Conservation (phyloP, 2,113 vertebrate genomes). For the Corythaeola cristata region DNA sequence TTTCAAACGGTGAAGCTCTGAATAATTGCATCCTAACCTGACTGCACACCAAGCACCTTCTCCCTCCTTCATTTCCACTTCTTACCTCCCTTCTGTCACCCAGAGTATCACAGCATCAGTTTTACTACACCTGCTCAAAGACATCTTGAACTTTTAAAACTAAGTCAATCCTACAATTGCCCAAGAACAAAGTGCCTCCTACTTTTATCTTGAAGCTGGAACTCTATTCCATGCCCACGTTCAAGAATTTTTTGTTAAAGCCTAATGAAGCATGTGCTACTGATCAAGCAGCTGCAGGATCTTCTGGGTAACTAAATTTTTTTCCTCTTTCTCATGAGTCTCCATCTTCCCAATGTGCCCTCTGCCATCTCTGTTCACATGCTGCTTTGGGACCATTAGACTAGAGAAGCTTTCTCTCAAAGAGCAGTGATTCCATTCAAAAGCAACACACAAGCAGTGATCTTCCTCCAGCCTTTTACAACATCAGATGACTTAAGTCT, state of each 20-base stretch:
- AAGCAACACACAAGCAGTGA: neutral
- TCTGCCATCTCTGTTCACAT: neutral
- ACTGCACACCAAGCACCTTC: neutral
- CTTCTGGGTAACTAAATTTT: neutral
- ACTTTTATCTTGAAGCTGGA: neutral
- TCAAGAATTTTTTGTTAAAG: neutral
- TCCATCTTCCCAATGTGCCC: neutral
- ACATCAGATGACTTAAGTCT: neutral
- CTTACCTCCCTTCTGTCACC: neutral
- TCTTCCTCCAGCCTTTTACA: neutral
- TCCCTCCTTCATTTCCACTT: conserved; percentile 12
- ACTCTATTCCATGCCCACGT: neutral
- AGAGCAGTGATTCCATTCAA: neutral
- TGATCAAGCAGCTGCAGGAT: neutral
- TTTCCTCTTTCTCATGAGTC: neutral
- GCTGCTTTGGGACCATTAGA: neutral
- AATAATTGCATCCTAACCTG: conserved; percentile 34
- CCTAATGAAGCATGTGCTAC: neutral
- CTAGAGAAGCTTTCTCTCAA: neutral
- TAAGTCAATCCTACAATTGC: neutral
- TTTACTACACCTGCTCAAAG: neutral
- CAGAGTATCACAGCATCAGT: neutral
- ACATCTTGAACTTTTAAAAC: neutral
- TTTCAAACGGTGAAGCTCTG: conserved; percentile 28
- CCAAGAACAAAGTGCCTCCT: neutral